Evolutionary conservation across 2,888 invertebrate species (phyloP), one percentile per base, ranked within the genome.

Genomic region (Melanostoma scalare): DNA sequence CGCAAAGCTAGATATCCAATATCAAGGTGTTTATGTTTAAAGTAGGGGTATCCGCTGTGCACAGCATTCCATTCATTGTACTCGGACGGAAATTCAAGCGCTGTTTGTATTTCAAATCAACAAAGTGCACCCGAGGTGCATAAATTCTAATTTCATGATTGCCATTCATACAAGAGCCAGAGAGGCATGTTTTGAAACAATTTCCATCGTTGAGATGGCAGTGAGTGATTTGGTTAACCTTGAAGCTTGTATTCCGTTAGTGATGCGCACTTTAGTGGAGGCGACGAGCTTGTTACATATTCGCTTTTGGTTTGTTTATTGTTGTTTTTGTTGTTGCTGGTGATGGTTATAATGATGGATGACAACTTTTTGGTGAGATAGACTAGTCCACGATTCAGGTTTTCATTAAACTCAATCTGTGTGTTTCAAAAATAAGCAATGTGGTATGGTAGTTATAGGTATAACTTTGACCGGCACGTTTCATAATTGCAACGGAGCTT

Each of bases 221-320:
- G 4, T 38, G 50, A 50, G 68, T 68, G 65, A 81, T 81, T 76
- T 61, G 46, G 61, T 6, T 55, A 72, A 68, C 81, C 81, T 81
- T 81, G 81, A 72, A 48, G 20, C 20, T 20, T 20, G 20, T 20
- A 78, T 44, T 60, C 38, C 2, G 58, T 73, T 76, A 53, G 35
- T 65, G 61, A 61, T 61, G 61, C n/a, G 56, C 61, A 36, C 46
- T 48, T 48, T 53, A 38, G 33, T 58, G 38, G 33, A 52, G 55
- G n/a, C 36, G 48, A 36, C 20, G 52, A 36, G 38, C 40, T 65
- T 10, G 63, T 73, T 73, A 56, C 53, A 46, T 52, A 20, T 20
- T 20, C 44, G 55, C 31, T 44, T 33, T n/a, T n/a, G 33, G 10
- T 3, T 20, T 40, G n/a, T 53, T 53, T 6, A 1, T 58, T 30